Evolutionary conservation across 2,113 vertebrate species (phyloP).

Genomic region (Callithrix jacchus): DNA sequence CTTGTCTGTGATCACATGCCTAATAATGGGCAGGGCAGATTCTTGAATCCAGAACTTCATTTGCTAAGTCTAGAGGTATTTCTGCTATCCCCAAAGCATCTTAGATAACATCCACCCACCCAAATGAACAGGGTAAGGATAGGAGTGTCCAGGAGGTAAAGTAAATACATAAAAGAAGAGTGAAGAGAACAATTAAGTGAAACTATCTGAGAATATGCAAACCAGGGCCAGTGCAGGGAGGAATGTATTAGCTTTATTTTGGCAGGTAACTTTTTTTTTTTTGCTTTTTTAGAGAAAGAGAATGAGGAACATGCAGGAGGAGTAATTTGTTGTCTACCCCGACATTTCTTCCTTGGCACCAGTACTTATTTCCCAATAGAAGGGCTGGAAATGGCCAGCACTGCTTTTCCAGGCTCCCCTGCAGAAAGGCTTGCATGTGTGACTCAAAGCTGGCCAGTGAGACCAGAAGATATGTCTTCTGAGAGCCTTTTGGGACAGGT

Average conservation of each 20-base stretch:
- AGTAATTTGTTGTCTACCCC: neutral
- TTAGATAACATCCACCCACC: neutral
- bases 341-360: neutral
- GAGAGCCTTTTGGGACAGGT: neutral
- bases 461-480: neutral
- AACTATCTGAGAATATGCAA: neutral
- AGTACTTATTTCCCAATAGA: neutral
- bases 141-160: neutral
- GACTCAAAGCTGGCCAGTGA: neutral
- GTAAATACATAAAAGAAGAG: neutral
- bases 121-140: neutral
- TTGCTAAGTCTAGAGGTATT: neutral
- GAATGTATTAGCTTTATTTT: neutral
- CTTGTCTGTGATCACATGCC: neutral
- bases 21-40: neutral
- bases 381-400: neutral
- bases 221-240: neutral
- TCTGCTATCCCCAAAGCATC: neutral
- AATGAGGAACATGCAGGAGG: neutral
- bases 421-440: neutral
- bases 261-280: neutral
- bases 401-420: neutral
- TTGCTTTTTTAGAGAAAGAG: neutral
- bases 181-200: neutral
- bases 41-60: neutral